Percentiles rank a stretch among this genome's conserved stretches.
Conservation (phyloP, 1,140 invertebrate genomes). For the Nasonia longicornis region DNA sequence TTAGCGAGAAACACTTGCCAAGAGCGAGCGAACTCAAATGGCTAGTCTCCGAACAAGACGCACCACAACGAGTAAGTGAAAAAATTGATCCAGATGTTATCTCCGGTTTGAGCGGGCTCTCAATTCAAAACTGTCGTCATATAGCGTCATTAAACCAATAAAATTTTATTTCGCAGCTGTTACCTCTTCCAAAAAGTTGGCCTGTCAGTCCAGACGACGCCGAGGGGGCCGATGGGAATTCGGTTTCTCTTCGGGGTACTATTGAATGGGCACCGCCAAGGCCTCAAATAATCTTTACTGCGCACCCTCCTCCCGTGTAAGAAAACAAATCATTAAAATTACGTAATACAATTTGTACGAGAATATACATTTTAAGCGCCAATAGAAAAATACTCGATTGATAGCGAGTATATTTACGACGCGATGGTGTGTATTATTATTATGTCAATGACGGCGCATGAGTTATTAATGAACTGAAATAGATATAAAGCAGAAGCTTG, state of each 20-base stretch:
- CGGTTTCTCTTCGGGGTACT: conserved; percentile 78
- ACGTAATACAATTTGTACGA: neutral
- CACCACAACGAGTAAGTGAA: conserved; percentile 75
- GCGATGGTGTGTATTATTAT: neutral
- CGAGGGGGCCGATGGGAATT: conserved; percentile 62
- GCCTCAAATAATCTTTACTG: conserved; percentile 86
- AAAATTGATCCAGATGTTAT: neutral
- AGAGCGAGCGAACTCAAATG: conserved; percentile 85
- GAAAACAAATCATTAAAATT: conserved; percentile 50
- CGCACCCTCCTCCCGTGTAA: conserved; percentile 79
- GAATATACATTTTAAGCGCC: neutral
- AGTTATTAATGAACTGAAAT: neutral
- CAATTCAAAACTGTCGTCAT: too few species aligned
- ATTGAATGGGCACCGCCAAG: conserved; percentile 87
- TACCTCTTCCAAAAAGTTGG: conserved; percentile 82
- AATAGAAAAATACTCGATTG: conserved; percentile 30
- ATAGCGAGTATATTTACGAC: conserved; percentile 33
- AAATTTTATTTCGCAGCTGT: conserved; percentile 65
- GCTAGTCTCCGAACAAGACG: conserved; percentile 85
- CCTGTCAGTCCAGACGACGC: conserved; percentile 75
- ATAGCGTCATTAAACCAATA: neutral
- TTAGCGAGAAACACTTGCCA: conserved; percentile 83
- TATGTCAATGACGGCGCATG: neutral
- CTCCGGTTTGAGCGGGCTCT: too few species aligned
- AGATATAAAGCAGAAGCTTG: neutral